These are phyloP conservation scores for Conomelus anceps DNA, from an alignment of 2,888 invertebrate species.

Conservation along the genomic window DNA sequence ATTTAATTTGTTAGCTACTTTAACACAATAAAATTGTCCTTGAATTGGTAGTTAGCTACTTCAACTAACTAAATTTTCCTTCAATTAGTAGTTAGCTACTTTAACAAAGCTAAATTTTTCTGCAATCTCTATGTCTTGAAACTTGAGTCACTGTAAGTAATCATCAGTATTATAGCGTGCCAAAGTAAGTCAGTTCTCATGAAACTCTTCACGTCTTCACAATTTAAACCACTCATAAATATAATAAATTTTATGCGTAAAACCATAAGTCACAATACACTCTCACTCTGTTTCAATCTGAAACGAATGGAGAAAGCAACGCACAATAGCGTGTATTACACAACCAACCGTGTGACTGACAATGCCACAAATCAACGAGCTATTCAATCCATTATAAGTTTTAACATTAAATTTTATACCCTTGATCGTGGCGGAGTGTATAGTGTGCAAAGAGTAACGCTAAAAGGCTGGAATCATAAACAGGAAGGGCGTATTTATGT, in stretches of 20 bases:
- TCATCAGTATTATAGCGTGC: not conserved
- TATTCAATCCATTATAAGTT: not conserved
- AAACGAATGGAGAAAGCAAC: not conserved
- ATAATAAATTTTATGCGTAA: not conserved
- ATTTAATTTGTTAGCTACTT: too few species aligned
- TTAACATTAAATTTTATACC: not conserved
- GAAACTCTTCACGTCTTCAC: not conserved
- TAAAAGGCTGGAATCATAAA: not conserved
- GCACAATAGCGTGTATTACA: not conserved
- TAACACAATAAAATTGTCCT: too few species aligned
- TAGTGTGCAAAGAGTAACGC: not conserved
- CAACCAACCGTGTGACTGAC: not conserved
- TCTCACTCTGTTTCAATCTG: not conserved
- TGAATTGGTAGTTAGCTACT: too few species aligned
- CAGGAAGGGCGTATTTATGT: not conserved
- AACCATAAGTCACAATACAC: not conserved
- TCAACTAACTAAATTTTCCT: too few species aligned
- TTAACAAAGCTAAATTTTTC: too few species aligned
- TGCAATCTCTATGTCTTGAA: too few species aligned
- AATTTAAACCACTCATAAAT: not conserved
- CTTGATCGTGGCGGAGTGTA: not conserved
- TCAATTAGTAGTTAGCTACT: too few species aligned
- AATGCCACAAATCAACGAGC: not conserved
- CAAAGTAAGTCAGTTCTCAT: not conserved
- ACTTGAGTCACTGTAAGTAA: not conserved